Evolutionary conservation across 2,113 vertebrate genomes (phyloP).

Genomic region (Rhea americana): DNA sequence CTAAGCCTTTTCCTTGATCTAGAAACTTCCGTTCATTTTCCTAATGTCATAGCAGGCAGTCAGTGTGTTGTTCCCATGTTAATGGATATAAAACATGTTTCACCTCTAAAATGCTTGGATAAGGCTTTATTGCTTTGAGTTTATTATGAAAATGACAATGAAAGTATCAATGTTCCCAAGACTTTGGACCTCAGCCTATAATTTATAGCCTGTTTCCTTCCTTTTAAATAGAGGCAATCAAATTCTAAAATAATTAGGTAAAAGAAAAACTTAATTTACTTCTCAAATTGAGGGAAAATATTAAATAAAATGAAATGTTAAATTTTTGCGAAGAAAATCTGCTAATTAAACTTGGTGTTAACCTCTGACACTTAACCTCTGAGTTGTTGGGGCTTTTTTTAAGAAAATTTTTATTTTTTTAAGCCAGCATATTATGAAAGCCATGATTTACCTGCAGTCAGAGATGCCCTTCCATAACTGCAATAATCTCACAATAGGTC

Average conservation of each 20-base stretch:
- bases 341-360: background rate
- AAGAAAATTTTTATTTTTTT: slow-evolving; percentile 1
- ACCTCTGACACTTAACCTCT: background rate
- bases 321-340: background rate
- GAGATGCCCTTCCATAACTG: background rate
- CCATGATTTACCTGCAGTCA: background rate
- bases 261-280: slow-evolving; percentile 60
- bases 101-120: slow-evolving; percentile 55
- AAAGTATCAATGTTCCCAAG: slow-evolving; percentile 79
- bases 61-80: slow-evolving; percentile 76
- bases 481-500: background rate
- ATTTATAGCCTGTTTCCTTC: slow-evolving; percentile 74
- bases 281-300: background rate
- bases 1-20: slow-evolving; percentile 29
- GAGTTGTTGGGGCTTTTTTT: background rate
- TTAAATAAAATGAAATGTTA: slow-evolving; percentile 16
- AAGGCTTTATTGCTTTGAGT: slow-evolving; percentile 67
- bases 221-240: slow-evolving; percentile 64
- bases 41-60: slow-evolving; percentile 68
- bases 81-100: slow-evolving; percentile 74
- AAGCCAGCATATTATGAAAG: background rate
- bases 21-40: slow-evolving; percentile 59
- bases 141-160: slow-evolving; percentile 74
- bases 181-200: slow-evolving; percentile 63
- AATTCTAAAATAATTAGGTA: slow-evolving; percentile 75